Conservation (phyloP, 2,797 vertebrate genomes). For the Gadopsis bispinosus region DNA sequence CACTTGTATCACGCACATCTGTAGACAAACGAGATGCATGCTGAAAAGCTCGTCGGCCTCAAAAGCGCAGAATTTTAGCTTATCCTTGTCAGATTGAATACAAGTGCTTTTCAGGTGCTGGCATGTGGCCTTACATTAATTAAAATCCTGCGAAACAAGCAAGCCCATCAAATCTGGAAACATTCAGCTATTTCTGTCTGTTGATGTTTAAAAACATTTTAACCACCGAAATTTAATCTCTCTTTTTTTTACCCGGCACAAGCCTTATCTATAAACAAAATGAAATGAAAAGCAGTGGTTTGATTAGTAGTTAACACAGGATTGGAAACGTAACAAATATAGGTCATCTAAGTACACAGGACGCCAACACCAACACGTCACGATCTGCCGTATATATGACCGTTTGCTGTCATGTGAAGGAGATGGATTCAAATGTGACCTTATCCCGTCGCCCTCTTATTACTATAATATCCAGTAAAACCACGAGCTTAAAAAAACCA, state of each 20-base stretch:
- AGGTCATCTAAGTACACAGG: not conserved
- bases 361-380: no score
- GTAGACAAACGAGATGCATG: not conserved
- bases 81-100: not conserved
- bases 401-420: not conserved
- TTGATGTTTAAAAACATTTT: not conserved
- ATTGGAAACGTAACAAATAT: not conserved
- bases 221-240: not conserved
- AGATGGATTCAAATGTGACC: not conserved
- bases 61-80: no score
- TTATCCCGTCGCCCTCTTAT: not conserved
- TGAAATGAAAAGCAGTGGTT: not conserved
- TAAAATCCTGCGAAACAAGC: not conserved
- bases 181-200: not conserved
- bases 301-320: not conserved
- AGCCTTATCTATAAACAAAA: not conserved
- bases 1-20: not conserved
- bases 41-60: not conserved
- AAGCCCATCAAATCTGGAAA: not conserved
- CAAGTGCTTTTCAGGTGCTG: not conserved
- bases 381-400: not conserved
- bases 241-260: no score
- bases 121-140: not conserved
- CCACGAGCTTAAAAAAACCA: not conserved
- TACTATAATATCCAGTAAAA: not conserved